Percentiles rank a stretch among this genome's conserved stretches.
Evolutionary conservation across 2,797 vertebrate genomes (phyloP).

Genomic region (Fistularia tabacaria): DNA sequence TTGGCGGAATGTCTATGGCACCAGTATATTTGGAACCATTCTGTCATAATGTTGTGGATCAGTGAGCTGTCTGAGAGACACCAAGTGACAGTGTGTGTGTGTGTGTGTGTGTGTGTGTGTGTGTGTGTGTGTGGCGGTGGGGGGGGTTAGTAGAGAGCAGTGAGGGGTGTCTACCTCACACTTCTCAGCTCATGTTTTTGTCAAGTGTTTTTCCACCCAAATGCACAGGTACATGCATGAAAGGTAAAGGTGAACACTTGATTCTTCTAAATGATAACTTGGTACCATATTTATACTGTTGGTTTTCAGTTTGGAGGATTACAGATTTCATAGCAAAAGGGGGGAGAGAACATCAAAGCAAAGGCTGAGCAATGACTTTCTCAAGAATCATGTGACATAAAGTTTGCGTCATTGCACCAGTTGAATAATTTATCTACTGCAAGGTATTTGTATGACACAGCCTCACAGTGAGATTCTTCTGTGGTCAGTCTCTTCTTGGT

Average conservation of each 20-base stretch:
- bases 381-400: no score
- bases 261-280: no score
- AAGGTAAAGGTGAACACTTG: not conserved
- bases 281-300: not conserved
- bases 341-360: no score
- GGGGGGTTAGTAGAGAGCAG: slow-evolving; percentile 24
- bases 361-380: no score
- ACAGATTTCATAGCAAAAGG: not conserved
- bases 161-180: slow-evolving; percentile 43
- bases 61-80: slow-evolving; percentile 41
- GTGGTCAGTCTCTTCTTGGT: no score
- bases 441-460: no score
- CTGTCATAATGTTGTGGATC: slow-evolving; percentile 57
- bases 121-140: slow-evolving; percentile 42
- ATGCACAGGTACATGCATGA: slow-evolving; percentile 11
- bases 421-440: no score
- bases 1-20: slow-evolving; percentile 4
- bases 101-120: slow-evolving; percentile 42
- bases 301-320: not conserved
- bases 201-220: slow-evolving; percentile 3
- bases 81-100: slow-evolving; percentile 30
- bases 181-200: slow-evolving; percentile 32
- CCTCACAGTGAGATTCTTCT: no score
- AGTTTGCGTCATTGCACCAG: no score
- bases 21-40: slow-evolving; percentile 28